Evolutionary conservation across 1,140 invertebrate genomes (phyloP).

Genomic region (Thalassaphorura encarpata): DNA sequence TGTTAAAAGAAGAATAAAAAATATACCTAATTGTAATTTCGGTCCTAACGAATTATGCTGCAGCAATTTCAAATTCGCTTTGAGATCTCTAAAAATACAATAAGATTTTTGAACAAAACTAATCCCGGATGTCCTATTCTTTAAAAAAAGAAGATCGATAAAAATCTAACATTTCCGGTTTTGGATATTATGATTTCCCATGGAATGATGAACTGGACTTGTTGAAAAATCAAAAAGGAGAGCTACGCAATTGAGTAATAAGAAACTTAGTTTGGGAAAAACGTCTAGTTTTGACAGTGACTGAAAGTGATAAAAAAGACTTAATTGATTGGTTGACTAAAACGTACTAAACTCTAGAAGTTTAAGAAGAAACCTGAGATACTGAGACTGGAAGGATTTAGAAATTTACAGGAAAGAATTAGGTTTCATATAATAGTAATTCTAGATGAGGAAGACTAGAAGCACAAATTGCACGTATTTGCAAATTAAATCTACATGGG

Average conservation of each 20-base stretch:
- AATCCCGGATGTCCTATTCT: slow-evolving; percentile 55
- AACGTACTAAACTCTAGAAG: slow-evolving; percentile 60
- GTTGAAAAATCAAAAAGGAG: no score
- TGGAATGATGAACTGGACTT: not conserved
- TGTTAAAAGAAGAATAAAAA: slow-evolving; percentile 53
- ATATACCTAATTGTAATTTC: slow-evolving; percentile 44
- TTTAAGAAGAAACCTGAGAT: slow-evolving; percentile 62
- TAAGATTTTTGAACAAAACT: slow-evolving; percentile 61
- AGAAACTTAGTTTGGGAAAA: slow-evolving; percentile 58
- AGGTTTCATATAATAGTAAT: slow-evolving; percentile 58
- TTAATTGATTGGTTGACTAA: slow-evolving; percentile 71
- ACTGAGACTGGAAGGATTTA: slow-evolving; percentile 64
- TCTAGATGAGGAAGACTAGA: slow-evolving; percentile 62
- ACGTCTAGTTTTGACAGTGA: slow-evolving; percentile 80
- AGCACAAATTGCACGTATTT: slow-evolving; percentile 67
- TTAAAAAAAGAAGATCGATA: not conserved
- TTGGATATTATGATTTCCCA: not conserved
- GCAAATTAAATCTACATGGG: slow-evolving; percentile 58
- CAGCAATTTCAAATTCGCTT: slow-evolving; percentile 48
- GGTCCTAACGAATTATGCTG: slow-evolving; percentile 53
- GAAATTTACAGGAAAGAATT: slow-evolving; percentile 78
- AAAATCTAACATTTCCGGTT: not conserved
- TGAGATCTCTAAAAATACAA: slow-evolving; percentile 64
- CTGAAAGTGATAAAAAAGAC: slow-evolving; percentile 72
- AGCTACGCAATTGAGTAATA: slow-evolving; percentile 5